Conservation (phyloP, 2,113 vertebrate species). For the Eurystomus gularis region DNA sequence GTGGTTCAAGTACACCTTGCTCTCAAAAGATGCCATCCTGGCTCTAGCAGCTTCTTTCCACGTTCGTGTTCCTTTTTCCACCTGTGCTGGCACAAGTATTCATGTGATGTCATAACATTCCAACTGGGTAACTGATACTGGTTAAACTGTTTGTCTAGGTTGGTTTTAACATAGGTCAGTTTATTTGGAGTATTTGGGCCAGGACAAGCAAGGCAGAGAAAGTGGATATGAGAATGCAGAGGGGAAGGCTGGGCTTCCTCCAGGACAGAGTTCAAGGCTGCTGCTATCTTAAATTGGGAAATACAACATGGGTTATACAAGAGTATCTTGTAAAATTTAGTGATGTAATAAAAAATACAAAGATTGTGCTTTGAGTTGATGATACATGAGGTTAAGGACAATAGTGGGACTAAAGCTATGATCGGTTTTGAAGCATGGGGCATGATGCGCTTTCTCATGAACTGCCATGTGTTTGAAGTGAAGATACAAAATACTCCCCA, state of each 20-base stretch:
- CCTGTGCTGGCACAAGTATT: neutral
- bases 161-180: accelerated
- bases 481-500: neutral
- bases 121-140: neutral
- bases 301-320: neutral
- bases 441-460: neutral
- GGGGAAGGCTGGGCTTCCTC: neutral
- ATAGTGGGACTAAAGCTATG: neutral
- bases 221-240: neutral
- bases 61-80: neutral
- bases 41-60: neutral
- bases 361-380: neutral
- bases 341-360: neutral
- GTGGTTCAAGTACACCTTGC: neutral
- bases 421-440: neutral
- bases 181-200: neutral
- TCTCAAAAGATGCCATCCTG: neutral
- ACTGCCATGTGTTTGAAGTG: neutral
- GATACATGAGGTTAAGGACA: neutral
- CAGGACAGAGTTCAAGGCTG: neutral
- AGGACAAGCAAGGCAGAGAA: neutral
- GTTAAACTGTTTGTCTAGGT: neutral
- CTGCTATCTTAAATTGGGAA: neutral
- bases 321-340: neutral
- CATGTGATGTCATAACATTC: neutral